phyloP scores from a whole-genome alignment of 2,888 invertebrate genomes.

The Invenusta paracnida region DNA sequence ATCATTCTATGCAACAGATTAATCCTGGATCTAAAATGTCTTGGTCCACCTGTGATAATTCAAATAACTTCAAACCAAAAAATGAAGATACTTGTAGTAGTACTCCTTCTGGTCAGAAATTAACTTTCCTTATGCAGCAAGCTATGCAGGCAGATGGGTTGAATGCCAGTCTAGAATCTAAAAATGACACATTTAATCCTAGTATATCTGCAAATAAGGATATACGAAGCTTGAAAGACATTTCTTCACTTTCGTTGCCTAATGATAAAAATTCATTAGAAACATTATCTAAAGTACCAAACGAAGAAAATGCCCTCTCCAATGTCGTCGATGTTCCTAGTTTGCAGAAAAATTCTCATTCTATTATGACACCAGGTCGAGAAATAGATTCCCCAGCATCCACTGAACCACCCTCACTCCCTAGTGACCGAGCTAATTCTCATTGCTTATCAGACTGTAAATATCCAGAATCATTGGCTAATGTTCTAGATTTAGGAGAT shows the following conservation, averaged over 20 bases:
- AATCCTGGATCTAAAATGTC: too few relatives aligned
- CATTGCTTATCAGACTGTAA: conserved; percentile 4
- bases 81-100: conserved; percentile 2
- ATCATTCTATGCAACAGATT: not conserved
- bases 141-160: not conserved
- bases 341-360: not conserved
- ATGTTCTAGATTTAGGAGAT: not conserved
- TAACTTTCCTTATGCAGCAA: conserved; percentile 10
- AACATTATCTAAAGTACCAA: not conserved
- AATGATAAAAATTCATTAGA: not conserved
- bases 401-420: not conserved
- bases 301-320: not conserved
- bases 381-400: not conserved
- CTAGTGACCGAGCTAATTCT: conserved; percentile 9
- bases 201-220: too few relatives aligned
- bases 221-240: not conserved
- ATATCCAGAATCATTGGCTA: not conserved
- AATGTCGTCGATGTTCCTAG: not conserved
- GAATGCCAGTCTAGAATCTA: not conserved
- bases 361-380: not conserved
- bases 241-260: not conserved
- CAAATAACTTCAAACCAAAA: not conserved
- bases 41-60: not conserved
- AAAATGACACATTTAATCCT: too few relatives aligned
- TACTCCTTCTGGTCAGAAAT: conserved; percentile 7